These are phyloP conservation scores for Nemotelus pantherinus DNA, from an alignment of 2,888 invertebrate species.

Conservation along the genomic window DNA sequence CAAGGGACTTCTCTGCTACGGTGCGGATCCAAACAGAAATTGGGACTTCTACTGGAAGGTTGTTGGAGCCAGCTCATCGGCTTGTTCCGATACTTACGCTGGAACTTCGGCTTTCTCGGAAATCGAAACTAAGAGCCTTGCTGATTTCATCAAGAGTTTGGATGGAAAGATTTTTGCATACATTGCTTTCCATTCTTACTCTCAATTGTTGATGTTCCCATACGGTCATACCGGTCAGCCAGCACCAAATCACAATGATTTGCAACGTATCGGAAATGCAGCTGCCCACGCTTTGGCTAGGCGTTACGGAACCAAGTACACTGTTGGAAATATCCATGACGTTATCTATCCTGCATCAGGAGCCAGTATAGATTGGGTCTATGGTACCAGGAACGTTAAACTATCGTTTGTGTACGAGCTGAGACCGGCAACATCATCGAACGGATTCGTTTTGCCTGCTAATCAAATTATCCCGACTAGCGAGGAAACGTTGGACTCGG, in stretches of 20 bases:
- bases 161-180: slow-evolving; percentile 70
- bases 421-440: slow-evolving; percentile 54
- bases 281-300: slow-evolving; percentile 57
- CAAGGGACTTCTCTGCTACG: slow-evolving; percentile 67
- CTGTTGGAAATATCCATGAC: slow-evolving; percentile 65
- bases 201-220: slow-evolving; percentile 75
- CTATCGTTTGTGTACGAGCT: slow-evolving; percentile 74
- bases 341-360: slow-evolving; percentile 68
- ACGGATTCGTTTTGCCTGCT: slow-evolving; percentile 74
- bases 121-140: slow-evolving; percentile 69
- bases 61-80: slow-evolving; percentile 68
- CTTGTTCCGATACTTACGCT: slow-evolving; percentile 73
- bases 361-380: slow-evolving; percentile 74
- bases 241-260: slow-evolving; percentile 66
- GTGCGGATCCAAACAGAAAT: slow-evolving; percentile 82
- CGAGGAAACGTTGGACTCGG: slow-evolving; percentile 70
- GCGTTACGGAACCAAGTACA: slow-evolving; percentile 64
- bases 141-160: slow-evolving; percentile 68
- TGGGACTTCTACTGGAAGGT: slow-evolving; percentile 77
- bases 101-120: slow-evolving; percentile 78
- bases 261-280: slow-evolving; percentile 61
- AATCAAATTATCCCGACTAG: slow-evolving; percentile 72
- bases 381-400: slow-evolving; percentile 67
- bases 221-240: slow-evolving; percentile 69
- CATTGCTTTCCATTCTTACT: slow-evolving; percentile 78